Conservation (phyloP, 2,113 vertebrate species). For the Fregata magnificens region DNA sequence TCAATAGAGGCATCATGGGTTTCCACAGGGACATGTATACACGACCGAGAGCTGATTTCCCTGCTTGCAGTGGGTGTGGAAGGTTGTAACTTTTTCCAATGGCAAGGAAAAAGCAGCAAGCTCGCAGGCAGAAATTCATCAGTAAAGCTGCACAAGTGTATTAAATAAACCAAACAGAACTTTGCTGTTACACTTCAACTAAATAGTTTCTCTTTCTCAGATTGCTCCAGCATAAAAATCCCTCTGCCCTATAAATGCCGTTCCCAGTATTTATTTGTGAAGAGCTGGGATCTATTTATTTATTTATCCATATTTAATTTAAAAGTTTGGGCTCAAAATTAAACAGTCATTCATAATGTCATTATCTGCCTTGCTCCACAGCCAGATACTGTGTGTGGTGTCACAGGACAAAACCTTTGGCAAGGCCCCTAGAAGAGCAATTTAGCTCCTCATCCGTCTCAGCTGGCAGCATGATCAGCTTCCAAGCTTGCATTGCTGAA, state of each 20-base stretch:
- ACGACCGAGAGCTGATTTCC: neutral
- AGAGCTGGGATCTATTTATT: constrained; percentile 23
- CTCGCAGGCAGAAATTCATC: neutral
- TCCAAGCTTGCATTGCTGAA: constrained; percentile 23
- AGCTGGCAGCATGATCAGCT: constrained; percentile 25
- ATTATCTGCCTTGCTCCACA: constrained; percentile 23
- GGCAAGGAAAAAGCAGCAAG: neutral
- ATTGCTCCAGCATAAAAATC: neutral
- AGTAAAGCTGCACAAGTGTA: neutral
- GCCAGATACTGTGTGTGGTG: neutral
- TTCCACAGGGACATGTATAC: neutral
- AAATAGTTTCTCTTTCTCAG: constrained; percentile 2
- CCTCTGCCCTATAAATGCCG: neutral
- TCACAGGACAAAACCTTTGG: constrained; percentile 62
- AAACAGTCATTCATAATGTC: constrained; percentile 48
- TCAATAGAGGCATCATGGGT: neutral
- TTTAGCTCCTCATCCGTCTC: constrained; percentile 58
- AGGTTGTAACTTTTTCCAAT: neutral
- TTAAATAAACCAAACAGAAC: constrained; percentile 24
- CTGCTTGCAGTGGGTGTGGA: neutral
- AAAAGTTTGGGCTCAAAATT: constrained; percentile 16
- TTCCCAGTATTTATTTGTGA: neutral
- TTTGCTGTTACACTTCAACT: neutral
- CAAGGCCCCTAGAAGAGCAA: constrained; percentile 20
- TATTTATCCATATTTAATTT: constrained; percentile 57